Evolutionary conservation across 64 coral and sea anemone genomes (phyloP).

Genomic region (Astreopora myriophthalma): DNA sequence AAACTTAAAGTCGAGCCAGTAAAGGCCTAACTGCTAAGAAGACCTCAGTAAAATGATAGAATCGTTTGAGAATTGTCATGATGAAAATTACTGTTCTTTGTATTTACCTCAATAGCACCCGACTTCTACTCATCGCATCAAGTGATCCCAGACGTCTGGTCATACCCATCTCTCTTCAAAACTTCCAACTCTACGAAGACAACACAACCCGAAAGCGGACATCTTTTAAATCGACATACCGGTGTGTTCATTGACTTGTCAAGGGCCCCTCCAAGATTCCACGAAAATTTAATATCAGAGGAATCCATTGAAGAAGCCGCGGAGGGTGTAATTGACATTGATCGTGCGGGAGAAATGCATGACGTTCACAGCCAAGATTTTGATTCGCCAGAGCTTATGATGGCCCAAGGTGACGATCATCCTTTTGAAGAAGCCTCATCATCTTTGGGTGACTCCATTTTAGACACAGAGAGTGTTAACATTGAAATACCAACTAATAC

Average conservation of each 20-base stretch:
- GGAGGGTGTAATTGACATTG: background rate
- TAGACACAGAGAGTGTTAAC: too few relatives aligned
- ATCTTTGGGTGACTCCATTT: background rate
- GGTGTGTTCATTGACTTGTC: slow-evolving; percentile 77
- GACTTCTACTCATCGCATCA: slow-evolving; percentile 65
- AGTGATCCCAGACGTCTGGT: slow-evolving; percentile 85
- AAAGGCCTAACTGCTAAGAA: too few relatives aligned
- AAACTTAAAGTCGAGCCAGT: too few relatives aligned
- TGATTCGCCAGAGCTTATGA: background rate
- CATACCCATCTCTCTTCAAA: slow-evolving; percentile 73
- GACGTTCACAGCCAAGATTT: background rate
- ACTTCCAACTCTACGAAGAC: background rate
- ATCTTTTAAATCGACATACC: background rate
- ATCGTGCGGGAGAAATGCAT: background rate
- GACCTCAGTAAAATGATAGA: background rate
- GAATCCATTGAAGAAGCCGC: slow-evolving; percentile 1
- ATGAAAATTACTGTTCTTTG: background rate
- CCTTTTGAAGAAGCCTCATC: slow-evolving; percentile 40
- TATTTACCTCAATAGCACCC: slow-evolving; percentile 27
- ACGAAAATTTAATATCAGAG: slow-evolving; percentile 3
- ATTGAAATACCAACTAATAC: background rate
- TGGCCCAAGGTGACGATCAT: background rate
- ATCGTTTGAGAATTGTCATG: background rate
- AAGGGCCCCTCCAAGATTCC: slow-evolving; percentile 58
- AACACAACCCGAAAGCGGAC: background rate